These are phyloP conservation scores for Aspidoscelis tigris DNA, from an alignment of 2,113 vertebrate genomes.

Conservation along the genomic window DNA sequence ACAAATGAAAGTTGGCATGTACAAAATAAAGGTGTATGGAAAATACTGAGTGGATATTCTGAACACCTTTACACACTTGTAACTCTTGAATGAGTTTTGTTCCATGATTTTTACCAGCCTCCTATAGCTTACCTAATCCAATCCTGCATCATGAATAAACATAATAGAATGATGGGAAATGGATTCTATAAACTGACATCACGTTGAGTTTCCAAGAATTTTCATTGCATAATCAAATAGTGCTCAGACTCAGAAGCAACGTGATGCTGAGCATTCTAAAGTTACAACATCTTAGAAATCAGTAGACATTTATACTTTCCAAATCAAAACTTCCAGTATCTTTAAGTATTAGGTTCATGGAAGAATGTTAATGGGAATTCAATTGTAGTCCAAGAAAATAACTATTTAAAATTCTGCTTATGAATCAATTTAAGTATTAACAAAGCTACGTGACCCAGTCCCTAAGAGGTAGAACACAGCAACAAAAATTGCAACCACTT, in stretches of 20 bases:
- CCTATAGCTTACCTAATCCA: neutral
- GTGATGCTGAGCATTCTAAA: neutral
- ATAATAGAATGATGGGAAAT: too few species aligned
- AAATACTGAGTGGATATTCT: too few species aligned
- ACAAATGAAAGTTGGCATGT: too few species aligned
- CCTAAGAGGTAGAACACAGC: neutral
- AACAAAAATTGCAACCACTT: neutral
- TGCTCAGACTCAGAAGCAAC: too few species aligned
- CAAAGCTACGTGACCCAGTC: neutral
- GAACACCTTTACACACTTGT: too few species aligned
- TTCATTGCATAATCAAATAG: neutral
- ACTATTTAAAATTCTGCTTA: too few species aligned
- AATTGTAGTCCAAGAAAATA: too few species aligned
- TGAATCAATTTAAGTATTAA: neutral
- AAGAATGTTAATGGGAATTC: too few species aligned
- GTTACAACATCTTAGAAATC: neutral
- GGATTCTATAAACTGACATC: neutral
- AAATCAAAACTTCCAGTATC: too few species aligned
- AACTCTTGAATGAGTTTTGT: neutral
- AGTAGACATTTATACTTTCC: neutral
- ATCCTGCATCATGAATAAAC: neutral
- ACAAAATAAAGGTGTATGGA: too few species aligned
- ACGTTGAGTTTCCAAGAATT: neutral
- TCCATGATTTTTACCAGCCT: neutral
- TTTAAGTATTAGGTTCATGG: too few species aligned